Base-by-base conservation (phyloP, 2,888 invertebrate genomes). In the Gymnoscelis rufifasciata region DNA sequence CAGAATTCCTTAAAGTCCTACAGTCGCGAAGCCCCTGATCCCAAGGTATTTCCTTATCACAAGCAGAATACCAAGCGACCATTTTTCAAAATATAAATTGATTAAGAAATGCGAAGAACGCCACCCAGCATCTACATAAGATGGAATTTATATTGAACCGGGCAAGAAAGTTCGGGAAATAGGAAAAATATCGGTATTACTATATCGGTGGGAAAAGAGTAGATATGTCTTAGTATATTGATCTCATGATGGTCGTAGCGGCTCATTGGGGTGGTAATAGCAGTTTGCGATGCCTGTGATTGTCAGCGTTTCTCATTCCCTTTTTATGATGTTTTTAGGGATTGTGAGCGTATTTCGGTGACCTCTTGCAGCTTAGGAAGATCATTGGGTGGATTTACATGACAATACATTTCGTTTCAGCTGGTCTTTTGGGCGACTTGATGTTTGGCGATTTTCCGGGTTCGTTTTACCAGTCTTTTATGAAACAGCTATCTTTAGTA, bases 361-460 rank as follows among this genome's bases (percentile, higher is more conserved):
- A 68, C 70, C 71, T 68, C 64, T 57, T 56, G 66, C 66, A 70
- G 67, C 68, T 55, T 47, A 41, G 59, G 56, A 56, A 68, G 66
- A 66, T 62, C 63, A 60, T 51, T 60, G 56, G 59, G 60, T 55
- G 51, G 59, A 65, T 63, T 62, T 56, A 64, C 66, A 64, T 67
- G 60, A 66, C 67, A 68, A 67, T 63, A 58, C 50, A 40, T 41
- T 52, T 61, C 47, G 52, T 52, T 58, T 51, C 10, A 38, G 53
- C 47, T 41, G 15, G 48, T 51, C 46, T 52, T 52, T 45, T 39
- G 40, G 46, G 19, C 44, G 41, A 44, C 35, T 35, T 44, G 23
- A 39, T 43, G 29, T 19, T 38, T 3, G 5, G 43, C 31, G 31
- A 19, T 29, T 33, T 42, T 42, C 30, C 23, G 38, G 38, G 38